Evolutionary conservation across 1,140 invertebrate species (phyloP).

Genomic region (Drosophila suzukii): DNA sequence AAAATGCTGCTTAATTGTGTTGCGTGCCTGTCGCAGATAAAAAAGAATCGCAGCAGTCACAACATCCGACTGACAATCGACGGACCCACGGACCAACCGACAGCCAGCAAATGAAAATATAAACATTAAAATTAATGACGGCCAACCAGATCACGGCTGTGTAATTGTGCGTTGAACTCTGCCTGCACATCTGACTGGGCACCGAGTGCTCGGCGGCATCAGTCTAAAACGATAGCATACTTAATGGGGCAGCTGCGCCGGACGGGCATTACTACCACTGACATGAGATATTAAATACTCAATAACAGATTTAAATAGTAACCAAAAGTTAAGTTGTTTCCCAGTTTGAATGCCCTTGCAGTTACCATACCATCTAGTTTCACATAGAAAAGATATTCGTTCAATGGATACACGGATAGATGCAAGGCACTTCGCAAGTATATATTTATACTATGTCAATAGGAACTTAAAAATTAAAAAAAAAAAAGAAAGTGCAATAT

Average conservation of each 20-base stretch:
- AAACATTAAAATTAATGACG: constrained; percentile 55
- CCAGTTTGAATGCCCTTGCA: too few relatives aligned
- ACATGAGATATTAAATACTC: constrained; percentile 5
- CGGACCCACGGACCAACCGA: too few relatives aligned
- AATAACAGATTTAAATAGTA: neutral
- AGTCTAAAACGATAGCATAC: constrained; percentile 52
- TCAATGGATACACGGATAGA: too few relatives aligned
- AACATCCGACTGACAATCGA: constrained; percentile 19
- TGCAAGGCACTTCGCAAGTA: too few relatives aligned
- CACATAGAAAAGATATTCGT: too few relatives aligned
- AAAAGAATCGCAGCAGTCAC: constrained; percentile 34
- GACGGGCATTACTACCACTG: neutral
- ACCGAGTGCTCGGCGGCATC: neutral
- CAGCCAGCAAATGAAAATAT: constrained; percentile 31
- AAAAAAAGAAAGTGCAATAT: too few relatives aligned
- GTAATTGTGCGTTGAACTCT: constrained; percentile 56
- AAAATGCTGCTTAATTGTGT: constrained; percentile 70
- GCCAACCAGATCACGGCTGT: constrained; percentile 31
- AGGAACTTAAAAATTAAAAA: too few relatives aligned
- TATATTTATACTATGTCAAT: too few relatives aligned
- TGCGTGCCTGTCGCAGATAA: constrained; percentile 60
- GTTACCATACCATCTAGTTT: too few relatives aligned
- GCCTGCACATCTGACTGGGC: constrained; percentile 33
- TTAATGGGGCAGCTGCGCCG: constrained; percentile 26
- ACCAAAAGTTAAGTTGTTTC: neutral